Evolutionary conservation across 2,113 vertebrate species (phyloP), one percentile per base, ranked within the genome.

Genomic region (Ornithorhynchus anatinus): DNA sequence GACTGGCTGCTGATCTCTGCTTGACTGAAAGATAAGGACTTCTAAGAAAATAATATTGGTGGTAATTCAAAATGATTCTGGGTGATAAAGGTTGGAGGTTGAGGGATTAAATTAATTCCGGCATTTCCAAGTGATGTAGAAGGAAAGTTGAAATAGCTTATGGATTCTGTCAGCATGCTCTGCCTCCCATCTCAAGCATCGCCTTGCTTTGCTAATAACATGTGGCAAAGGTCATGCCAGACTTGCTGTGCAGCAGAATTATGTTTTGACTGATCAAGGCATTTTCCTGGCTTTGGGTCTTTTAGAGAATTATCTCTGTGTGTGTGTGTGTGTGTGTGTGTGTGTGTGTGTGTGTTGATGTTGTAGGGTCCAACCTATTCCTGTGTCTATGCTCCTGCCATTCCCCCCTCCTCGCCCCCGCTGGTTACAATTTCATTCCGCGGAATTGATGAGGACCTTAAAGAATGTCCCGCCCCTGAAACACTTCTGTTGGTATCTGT

Each of bases 261-360:
- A 63, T 81, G 77, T 79, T 83, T 69, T 85, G 78, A 87, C 75
- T 85, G 75, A 75, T 75, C 35, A 70, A 75, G 75, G 78, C 83
- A 77, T 84, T 88, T 81, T 81, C 47, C 72, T 85, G 78, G 81
- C 75, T 72, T 65, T 50, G 33, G 70, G 36, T 44, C 53, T 48
- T 38, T 64, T 81, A 33, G 57, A n/a, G 69, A 81, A 72, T 64
- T 72, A 66, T 79, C 81, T 75, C 54, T 77, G 57, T 75, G 27
- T 65, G 45, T 60, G 51, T 48, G n/a, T n/a, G n/a, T n/a, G n/a
- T n/a, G n/a, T n/a, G n/a, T n/a, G n/a, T n/a, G n/a, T n/a, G n/a
- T n/a, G n/a, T n/a, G n/a, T n/a, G n/a, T n/a, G n/a, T n/a, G n/a
- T n/a, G n/a, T n/a, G n/a, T n/a, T n/a, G n/a, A n/a, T n/a, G n/a